A percentile compares a stretch with the other conserved stretches of the same genome.
These are phyloP conservation scores for human (Homo sapiens) DNA, from an alignment of 2,113 vertebrate species.

Conservation along the genomic window DNA sequence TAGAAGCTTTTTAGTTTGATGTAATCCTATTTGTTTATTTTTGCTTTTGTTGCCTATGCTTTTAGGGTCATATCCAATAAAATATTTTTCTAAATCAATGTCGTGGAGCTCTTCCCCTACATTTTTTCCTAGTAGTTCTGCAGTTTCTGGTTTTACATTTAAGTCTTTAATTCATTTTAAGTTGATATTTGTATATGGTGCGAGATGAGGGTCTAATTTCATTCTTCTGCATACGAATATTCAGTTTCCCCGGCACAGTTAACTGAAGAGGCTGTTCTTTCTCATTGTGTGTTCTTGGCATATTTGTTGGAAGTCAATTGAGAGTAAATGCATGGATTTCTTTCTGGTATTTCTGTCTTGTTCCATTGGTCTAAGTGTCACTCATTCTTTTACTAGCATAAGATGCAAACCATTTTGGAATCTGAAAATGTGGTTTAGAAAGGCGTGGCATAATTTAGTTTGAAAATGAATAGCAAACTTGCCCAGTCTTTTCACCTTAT, in stretches of 20 bases:
- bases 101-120: background rate
- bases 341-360: background rate
- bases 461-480: background rate
- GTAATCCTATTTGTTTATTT: background rate
- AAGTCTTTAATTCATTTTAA: background rate
- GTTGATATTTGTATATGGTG: background rate
- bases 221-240: background rate
- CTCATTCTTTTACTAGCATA: background rate
- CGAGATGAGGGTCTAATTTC: background rate
- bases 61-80: background rate
- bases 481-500: background rate
- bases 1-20: background rate
- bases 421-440: background rate
- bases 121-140: background rate
- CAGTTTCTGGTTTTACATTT: background rate
- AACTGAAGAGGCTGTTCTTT: background rate
- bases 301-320: background rate
- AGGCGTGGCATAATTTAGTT: background rate
- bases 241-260: background rate
- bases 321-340: background rate
- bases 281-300: background rate
- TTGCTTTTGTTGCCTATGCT: background rate
- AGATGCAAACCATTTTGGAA: background rate
- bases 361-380: background rate
- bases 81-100: background rate